Base-by-base conservation (phyloP, 2,113 vertebrate species). In the Heterotilapia buettikoferi region DNA sequence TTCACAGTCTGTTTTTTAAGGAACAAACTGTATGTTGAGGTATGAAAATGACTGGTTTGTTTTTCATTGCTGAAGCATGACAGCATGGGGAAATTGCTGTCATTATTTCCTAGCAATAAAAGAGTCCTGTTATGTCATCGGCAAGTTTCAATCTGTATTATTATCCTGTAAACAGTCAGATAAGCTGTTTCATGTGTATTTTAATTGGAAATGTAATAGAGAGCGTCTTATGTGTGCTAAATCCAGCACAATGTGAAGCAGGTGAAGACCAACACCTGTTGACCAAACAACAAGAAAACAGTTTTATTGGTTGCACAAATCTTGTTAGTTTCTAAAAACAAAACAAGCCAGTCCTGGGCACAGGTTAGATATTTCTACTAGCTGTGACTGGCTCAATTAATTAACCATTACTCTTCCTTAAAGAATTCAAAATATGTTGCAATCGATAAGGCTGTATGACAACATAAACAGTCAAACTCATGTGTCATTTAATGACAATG, bases 231-330 rank as follows among this genome's bases (percentile, higher is more conserved):
- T 11, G 7, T 31, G 50, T 82, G 7, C 18, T 24, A 54, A 76
- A 76, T 7, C 24, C 24, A 31, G 24, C 71, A 76, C 43, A 76
- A 43, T 71, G 11, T 43, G 9, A 45, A 38, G 14, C 33, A 9
- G n/a, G 24, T 2, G 54, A 82, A 91, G 87, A 82, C 84, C 24
- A 89, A 88, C 86, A 82, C 52, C 92, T 87, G 45, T 16, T 85
- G 82, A 45, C 52, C 38, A 80, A 68, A 83, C 6, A 29, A 40
- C 47, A 87, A 50, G 24, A 73, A 85, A 63, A 47, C 38, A n/a
- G 26, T 31, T 79, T 33, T 31, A 26, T 45, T 16, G 66, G 66
- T 73, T 9, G 21, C 38, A 45, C 68, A 5, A 29, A 33, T 3
- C 45, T 50, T 78, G 43, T n/a, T 21, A 56, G 21, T 10, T 9